Conservation (phyloP, 2,113 vertebrate species). For the Caracal caracal region DNA sequence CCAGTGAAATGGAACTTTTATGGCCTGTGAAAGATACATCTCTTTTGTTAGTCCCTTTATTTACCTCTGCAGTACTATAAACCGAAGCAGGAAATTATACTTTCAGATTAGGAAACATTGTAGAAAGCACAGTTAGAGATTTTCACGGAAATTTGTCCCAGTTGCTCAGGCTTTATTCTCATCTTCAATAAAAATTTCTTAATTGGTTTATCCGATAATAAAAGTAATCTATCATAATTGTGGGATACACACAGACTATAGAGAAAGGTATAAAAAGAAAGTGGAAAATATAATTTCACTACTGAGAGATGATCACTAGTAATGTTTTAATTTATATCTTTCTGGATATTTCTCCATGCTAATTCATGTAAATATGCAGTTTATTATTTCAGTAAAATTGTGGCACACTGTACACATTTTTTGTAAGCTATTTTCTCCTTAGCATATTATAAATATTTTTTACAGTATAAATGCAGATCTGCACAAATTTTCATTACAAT, state of each 20-base stretch:
- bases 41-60: conserved; percentile 41
- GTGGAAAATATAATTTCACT: neutral
- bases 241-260: neutral
- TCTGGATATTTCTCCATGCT: neutral
- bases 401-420: neutral
- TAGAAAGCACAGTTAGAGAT: neutral
- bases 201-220: conserved; percentile 29
- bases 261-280: neutral
- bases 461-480: neutral
- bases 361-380: neutral
- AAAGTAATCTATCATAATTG: neutral
- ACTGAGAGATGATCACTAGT: neutral
- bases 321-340: neutral
- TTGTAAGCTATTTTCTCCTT: neutral
- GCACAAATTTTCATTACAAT: neutral
- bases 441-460: neutral
- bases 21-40: conserved; percentile 29
- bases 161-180: neutral
- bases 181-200: conserved; percentile 8
- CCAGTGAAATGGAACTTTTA: conserved; percentile 35
- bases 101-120: neutral
- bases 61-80: conserved; percentile 55
- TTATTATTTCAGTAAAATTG: conserved; percentile 26
- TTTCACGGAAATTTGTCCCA: neutral
- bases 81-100: conserved; percentile 50